phyloP scores from a whole-genome alignment of 2,888 invertebrate genomes.

The Erebia aethiops region DNA sequence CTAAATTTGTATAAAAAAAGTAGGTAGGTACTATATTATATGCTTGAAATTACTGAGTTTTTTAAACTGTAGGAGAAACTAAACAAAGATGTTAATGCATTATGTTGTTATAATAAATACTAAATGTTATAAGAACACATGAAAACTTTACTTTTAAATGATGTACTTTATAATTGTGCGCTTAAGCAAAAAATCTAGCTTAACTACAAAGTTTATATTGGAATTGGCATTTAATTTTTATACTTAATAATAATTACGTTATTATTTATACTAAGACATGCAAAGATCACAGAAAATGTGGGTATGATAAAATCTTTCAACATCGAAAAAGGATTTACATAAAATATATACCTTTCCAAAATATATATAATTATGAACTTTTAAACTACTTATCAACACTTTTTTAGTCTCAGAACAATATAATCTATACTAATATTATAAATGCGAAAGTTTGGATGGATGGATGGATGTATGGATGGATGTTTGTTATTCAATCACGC shows the following conservation, averaged over 20 bases:
- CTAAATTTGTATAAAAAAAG: too few relatives aligned
- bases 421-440: not conserved
- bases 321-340: not conserved
- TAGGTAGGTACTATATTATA: too few relatives aligned
- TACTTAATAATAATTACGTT: not conserved
- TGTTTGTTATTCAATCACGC: too few relatives aligned
- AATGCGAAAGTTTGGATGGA: too few relatives aligned
- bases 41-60: too few relatives aligned
- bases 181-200: constrained; percentile 17
- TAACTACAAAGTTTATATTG: constrained; percentile 10
- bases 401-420: constrained; percentile 3
- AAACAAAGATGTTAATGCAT: too few relatives aligned
- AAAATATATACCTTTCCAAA: not conserved
- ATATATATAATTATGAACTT: not conserved
- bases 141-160: not conserved
- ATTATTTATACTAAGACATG: constrained; percentile 4
- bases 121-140: too few relatives aligned
- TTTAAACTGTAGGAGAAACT: too few relatives aligned
- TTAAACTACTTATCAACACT: not conserved
- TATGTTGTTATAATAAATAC: too few relatives aligned
- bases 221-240: constrained; percentile 10
- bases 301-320: not conserved
- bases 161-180: constrained; percentile 15
- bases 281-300: constrained; percentile 18
- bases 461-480: too few relatives aligned